Conservation (phyloP, 2,888 invertebrate genomes). For the Dascillus cervinus region DNA sequence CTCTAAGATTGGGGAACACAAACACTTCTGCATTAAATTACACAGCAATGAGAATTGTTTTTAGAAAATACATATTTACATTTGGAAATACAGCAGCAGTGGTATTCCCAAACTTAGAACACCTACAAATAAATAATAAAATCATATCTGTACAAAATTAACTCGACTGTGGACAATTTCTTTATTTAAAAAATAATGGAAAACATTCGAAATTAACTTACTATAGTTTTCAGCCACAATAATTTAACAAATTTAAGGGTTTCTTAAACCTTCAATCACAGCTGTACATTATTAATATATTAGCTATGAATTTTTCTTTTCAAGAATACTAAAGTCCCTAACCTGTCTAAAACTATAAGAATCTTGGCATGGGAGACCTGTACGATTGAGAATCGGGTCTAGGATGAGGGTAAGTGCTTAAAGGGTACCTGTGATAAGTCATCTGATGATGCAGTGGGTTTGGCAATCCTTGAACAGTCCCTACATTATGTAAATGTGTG, state of each 20-base stretch:
- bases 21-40: no score
- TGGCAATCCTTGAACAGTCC: constrained; percentile 26
- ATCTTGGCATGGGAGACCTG: constrained; percentile 27
- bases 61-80: constrained; percentile 1
- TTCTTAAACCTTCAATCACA: constrained; percentile 20
- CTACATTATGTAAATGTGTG: constrained; percentile 50
- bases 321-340: constrained; percentile 6
- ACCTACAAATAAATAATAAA: neutral
- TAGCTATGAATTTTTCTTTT: constrained; percentile 16
- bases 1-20: no score
- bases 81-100: constrained; percentile 1
- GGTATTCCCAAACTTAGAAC: no score
- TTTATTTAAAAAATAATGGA: no score
- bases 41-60: no score
- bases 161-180: neutral
- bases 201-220: no score
- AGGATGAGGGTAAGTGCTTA: constrained; percentile 31
- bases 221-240: no score
- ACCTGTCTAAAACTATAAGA: constrained; percentile 27
- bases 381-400: constrained; percentile 26
- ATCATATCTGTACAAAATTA: neutral
- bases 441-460: constrained; percentile 30
- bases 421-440: constrained; percentile 32
- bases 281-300: constrained; percentile 21
- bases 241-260: constrained; percentile 12